Evolutionary conservation across 2,888 invertebrate genomes (phyloP), one percentile per base, ranked within the genome.

Genomic region (Spilarctia lutea): DNA sequence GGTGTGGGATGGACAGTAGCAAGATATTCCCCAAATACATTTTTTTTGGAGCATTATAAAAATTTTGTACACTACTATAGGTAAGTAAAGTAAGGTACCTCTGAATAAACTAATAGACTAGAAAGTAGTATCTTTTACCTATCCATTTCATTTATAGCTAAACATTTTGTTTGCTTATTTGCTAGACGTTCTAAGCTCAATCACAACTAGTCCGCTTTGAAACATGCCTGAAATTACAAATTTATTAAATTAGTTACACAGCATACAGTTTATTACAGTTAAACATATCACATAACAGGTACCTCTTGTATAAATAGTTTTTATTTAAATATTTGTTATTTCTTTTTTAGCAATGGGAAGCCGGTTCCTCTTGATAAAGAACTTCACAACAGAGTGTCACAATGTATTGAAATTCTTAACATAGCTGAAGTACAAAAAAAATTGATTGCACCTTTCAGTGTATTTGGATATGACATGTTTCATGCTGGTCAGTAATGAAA

Each of bases 391-490:
- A 93, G 96, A 39, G 96, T 96, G 78, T 87, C 96, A 16, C 96
- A 96, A 85, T 97, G 97, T 65, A 79, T 97, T 70, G 94, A 97
- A 60, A 94, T 97, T 76, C 87, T 98, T 24, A 91, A 97, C n/a
- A 75, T 98, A 2, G 80, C 95, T 0, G 90, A 95, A 27, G 82
- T 92, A 13, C 95, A 97, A 68, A 92, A 92, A 45, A 94, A 94
- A 77, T 86, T 96, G 35, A 94, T 97, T 66, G 93, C 96, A 78
- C 97, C 98, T 0, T 98, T 98, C 87, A 96, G 96, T 81, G 97
- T 97, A 3, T 96, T 96, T 93, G 98, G 98, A 35, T 97, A 97
- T 91, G 97, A 98, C 89, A 88, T 97, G 52, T 97, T 97, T 87
- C 96, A 97, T 92, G 97, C 97, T 65, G 98, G 98, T 89, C 92